Percentiles rank a stretch among this genome's conserved stretches.
Conservation (phyloP, 1,140 invertebrate species). For the Trichogramma pretiosum region DNA sequence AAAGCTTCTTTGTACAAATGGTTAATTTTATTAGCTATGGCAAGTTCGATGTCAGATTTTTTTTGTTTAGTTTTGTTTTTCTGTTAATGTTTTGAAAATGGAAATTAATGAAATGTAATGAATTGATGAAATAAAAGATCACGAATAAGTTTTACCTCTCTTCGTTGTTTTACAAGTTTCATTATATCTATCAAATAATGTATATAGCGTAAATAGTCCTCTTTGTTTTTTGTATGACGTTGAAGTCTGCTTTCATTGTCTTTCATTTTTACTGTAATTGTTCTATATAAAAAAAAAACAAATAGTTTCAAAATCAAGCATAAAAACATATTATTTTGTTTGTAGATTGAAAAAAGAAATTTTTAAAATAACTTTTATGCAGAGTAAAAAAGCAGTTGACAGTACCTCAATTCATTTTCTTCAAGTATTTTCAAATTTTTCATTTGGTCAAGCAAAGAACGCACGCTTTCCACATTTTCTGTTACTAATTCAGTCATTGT, state of each 20-base stretch:
- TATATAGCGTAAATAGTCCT: conserved; percentile 65
- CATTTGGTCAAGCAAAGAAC: conserved; percentile 64
- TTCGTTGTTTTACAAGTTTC: conserved; percentile 52
- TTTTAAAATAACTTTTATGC: conserved; percentile 10
- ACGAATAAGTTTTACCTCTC: no score
- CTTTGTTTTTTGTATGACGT: conserved; percentile 55
- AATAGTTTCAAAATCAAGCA: no score
- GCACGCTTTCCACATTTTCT: conserved; percentile 60
- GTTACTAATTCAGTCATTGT: conserved; percentile 69
- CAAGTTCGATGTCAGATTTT: conserved; percentile 56
- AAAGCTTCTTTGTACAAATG: conserved; percentile 56
- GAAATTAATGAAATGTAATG: conserved; percentile 7
- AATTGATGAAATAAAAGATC: conserved; percentile 16
- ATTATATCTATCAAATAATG: conserved; percentile 62
- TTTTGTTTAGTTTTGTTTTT: conserved; percentile 49
- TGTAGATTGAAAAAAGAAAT: conserved; percentile 10
- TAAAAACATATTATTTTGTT: conserved; percentile 5
- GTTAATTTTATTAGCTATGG: conserved; percentile 56
- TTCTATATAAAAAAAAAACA: conserved; percentile 43
- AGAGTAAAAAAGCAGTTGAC: conserved; percentile 12
- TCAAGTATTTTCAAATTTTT: conserved; percentile 57
- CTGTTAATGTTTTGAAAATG: neutral
- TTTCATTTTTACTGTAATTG: conserved; percentile 59
- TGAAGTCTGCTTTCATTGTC: conserved; percentile 66
- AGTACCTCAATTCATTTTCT: conserved; percentile 58